Evolutionary conservation across 2,888 invertebrate genomes (phyloP).

Genomic region (Ceraclea dissimilis): DNA sequence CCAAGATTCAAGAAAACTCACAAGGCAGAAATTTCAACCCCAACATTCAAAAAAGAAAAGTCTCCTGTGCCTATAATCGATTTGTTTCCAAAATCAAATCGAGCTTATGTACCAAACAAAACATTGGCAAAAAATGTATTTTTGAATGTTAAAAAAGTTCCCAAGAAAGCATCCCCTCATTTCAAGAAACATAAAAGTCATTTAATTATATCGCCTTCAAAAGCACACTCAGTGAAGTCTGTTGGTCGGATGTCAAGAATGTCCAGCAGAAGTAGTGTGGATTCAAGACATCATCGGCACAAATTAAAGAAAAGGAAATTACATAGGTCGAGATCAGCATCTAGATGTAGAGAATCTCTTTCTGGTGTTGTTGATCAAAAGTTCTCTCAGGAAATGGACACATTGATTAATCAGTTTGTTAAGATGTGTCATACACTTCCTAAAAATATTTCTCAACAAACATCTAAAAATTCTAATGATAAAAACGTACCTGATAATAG

Average conservation of each 20-base stretch:
- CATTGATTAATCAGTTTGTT: conserved; percentile 40
- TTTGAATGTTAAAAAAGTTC: conserved; percentile 43
- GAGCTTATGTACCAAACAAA: conserved; percentile 43
- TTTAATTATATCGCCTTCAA: conserved; percentile 42
- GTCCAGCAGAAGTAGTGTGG: conserved; percentile 26
- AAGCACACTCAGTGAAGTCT: conserved; percentile 31
- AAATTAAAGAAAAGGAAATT: conserved; percentile 34
- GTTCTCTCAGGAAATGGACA: conserved; percentile 45
- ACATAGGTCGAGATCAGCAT: conserved; percentile 44
- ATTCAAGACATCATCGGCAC: conserved; percentile 43
- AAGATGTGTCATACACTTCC: conserved; percentile 45
- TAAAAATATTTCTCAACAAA: conserved; percentile 34
- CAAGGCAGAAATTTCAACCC: conserved; percentile 9
- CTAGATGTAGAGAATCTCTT: conserved; percentile 45
- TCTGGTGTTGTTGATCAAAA: conserved; percentile 52
- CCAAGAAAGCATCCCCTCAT: conserved; percentile 36
- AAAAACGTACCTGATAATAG: conserved; percentile 44
- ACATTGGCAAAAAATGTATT: conserved; percentile 43
- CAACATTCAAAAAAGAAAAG: conserved; percentile 35
- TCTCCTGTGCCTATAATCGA: conserved; percentile 36
- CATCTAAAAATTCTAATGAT: conserved; percentile 40
- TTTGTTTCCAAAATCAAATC: conserved; percentile 44
- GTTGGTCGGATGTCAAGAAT: conserved; percentile 21
- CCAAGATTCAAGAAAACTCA: conserved; percentile 35
- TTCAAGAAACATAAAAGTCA: conserved; percentile 52